Conservation (phyloP, 2,888 invertebrate species). For the Himalopsyche kuldschensis region DNA sequence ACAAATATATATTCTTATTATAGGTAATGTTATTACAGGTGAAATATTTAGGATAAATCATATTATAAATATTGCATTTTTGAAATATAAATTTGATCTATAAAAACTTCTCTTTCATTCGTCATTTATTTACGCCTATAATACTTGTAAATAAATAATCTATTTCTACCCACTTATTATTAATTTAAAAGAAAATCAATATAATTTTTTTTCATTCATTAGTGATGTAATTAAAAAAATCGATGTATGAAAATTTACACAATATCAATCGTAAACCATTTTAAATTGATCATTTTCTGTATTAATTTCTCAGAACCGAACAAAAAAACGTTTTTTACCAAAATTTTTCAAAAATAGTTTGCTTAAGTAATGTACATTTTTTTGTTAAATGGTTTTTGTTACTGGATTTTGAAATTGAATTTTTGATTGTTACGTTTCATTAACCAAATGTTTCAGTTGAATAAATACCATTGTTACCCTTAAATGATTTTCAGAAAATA, state of each 20-base stretch:
- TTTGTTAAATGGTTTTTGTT: not conserved
- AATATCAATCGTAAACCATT: no score
- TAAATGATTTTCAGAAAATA: not conserved
- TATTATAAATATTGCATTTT: constrained; percentile 7
- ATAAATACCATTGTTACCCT: not conserved
- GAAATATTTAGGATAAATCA: constrained; percentile 20
- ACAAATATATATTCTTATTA: constrained; percentile 25
- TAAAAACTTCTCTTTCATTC: constrained; percentile 1
- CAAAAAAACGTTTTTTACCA: no score
- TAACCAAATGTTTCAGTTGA: not conserved
- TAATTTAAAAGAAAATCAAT: no score
- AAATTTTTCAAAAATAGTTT: no score
- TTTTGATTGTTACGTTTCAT: not conserved
- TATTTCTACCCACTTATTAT: not conserved
- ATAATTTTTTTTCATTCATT: no score
- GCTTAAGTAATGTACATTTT: no score
- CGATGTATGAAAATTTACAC: no score
- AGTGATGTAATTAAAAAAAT: no score
- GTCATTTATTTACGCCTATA: not conserved
- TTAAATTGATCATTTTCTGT: no score
- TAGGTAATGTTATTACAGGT: constrained; percentile 25
- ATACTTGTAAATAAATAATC: not conserved
- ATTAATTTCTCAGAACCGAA: no score
- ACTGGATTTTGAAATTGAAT: not conserved
- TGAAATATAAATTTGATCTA: not conserved